Conservation (phyloP, 2,797 vertebrate species). For the Callimico goeldii region DNA sequence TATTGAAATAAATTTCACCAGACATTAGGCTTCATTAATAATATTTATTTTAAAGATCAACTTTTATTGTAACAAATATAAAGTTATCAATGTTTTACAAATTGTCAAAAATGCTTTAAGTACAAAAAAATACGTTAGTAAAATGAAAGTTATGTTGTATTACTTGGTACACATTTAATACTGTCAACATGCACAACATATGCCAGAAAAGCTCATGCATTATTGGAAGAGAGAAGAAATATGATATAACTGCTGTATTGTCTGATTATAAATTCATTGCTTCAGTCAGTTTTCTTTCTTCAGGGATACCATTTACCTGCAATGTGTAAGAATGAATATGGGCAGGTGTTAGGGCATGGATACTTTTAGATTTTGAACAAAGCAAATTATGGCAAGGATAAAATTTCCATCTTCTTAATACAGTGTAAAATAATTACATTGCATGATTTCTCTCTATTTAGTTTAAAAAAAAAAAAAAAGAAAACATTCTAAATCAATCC, state of each 20-base stretch:
- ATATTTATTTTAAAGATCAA: conserved; percentile 81
- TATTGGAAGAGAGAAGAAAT: conserved; percentile 55
- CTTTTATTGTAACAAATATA: conserved; percentile 87
- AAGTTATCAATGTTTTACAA: conserved; percentile 85
- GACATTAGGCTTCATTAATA: conserved; percentile 77
- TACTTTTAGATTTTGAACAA: not conserved
- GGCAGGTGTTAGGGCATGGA: not conserved
- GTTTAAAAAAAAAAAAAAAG: not conserved
- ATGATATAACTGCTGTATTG: conserved; percentile 7
- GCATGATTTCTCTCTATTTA: conserved; percentile 33
- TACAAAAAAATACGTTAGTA: conserved; percentile 85
- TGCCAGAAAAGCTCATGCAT: conserved; percentile 81
- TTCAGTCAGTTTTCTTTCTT: conserved; percentile 97
- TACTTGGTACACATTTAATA: conserved; percentile 80
- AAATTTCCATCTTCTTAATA: not conserved
- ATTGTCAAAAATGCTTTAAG: conserved; percentile 83
- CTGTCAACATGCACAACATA: conserved; percentile 82
- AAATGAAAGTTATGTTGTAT: conserved; percentile 77
- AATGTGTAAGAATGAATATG: conserved; percentile 45
- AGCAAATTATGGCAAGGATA: conserved; percentile 8
- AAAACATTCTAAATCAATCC: conserved; percentile 23
- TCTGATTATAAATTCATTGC: conserved; percentile 93
- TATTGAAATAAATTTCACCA: conserved; percentile 64
- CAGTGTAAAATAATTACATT: conserved; percentile 37
- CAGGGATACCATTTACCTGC: conserved; percentile 99